Percentiles rank a stretch among this genome's conserved stretches.
These are phyloP conservation scores for Steinernema feltiae DNA, from an alignment of 1,140 invertebrate species.

Conservation along the genomic window DNA sequence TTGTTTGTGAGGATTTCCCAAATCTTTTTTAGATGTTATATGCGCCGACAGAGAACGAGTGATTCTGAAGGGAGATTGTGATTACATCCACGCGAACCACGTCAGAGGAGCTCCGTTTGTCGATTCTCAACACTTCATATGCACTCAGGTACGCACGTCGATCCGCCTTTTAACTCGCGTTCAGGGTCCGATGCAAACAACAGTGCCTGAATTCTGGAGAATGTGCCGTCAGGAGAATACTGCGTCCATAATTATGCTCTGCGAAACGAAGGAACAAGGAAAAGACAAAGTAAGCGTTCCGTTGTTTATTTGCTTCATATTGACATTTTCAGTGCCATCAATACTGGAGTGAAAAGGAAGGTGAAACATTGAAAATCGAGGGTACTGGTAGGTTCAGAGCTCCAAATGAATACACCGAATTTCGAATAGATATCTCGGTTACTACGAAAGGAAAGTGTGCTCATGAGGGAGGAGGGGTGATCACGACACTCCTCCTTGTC, in stretches of 20 bases:
- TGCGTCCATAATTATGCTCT: not conserved
- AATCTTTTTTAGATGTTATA: not conserved
- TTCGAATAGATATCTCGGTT: not conserved
- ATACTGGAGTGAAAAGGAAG: constrained; percentile 1
- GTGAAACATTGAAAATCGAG: not conserved
- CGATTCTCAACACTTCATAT: not conserved
- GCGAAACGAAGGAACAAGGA: not conserved
- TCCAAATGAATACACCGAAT: not conserved
- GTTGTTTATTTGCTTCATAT: not conserved
- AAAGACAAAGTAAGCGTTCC: not conserved
- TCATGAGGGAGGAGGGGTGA: not conserved
- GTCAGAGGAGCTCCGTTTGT: not conserved
- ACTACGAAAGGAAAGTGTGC: not conserved
- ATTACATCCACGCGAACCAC: constrained; percentile 5
- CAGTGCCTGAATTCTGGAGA: not conserved
- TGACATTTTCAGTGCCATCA: not conserved
- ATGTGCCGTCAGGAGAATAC: not conserved
- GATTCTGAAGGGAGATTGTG: not conserved
- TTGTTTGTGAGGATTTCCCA: not conserved
- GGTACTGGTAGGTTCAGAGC: not conserved
- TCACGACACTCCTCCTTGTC: not conserved
- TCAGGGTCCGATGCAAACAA: not conserved
- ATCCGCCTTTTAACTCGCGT: not conserved
- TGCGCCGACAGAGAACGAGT: not conserved
- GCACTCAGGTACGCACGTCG: not conserved